These are phyloP conservation scores for Dipodomys stephensi DNA, from an alignment of 2,113 vertebrate genomes.

Conservation along the genomic window DNA sequence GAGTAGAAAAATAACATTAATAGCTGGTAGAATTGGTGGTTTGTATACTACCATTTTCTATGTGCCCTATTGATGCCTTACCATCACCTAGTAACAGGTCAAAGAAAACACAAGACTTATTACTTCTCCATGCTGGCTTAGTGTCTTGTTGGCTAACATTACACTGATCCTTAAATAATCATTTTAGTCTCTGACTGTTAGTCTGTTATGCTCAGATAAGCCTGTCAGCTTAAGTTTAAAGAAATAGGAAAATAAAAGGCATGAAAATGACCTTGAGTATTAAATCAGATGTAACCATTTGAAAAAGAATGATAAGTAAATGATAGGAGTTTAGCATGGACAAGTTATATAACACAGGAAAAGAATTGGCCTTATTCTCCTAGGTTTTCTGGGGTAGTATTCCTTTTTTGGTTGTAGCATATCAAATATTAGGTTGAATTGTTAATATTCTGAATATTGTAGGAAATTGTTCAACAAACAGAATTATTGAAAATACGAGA, in stretches of 20 bases:
- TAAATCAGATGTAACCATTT: neutral
- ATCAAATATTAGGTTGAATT: constrained; percentile 45
- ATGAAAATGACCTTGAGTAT: constrained; percentile 35
- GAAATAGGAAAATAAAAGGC: constrained; percentile 7
- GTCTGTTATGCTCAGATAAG: neutral
- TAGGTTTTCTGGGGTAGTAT: neutral
- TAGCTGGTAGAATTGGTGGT: neutral
- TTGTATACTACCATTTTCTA: neutral
- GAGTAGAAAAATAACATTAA: neutral
- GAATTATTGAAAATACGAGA: too few relatives aligned
- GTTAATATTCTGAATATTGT: neutral
- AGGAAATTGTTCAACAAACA: neutral
- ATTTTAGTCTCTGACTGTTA: neutral
- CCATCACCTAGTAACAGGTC: neutral
- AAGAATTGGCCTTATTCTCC: neutral
- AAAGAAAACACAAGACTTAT: neutral
- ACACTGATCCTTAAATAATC: neutral
- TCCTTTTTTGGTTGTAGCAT: neutral
- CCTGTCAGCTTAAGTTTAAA: neutral
- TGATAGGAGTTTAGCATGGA: neutral
- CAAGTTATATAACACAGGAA: neutral
- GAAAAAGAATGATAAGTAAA: constrained; percentile 18
- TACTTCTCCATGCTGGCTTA: neutral
- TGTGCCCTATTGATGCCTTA: neutral
- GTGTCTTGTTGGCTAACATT: neutral